Conservation (phyloP, 2,888 invertebrate genomes). For the Leucophenga maculata region DNA sequence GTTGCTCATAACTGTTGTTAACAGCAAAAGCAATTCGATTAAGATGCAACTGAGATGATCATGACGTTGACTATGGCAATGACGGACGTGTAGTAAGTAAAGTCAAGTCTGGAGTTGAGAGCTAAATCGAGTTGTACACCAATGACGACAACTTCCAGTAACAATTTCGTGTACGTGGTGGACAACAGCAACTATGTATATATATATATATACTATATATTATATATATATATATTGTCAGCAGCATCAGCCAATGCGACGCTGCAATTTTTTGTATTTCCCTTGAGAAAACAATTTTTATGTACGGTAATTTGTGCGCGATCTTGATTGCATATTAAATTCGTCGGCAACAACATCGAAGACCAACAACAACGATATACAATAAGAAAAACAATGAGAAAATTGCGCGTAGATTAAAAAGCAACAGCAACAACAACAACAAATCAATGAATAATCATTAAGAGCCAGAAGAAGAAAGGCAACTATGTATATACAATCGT, state of each 20-base stretch:
- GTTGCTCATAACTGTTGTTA: background rate
- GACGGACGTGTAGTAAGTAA: too few species aligned
- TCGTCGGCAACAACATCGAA: constrained; percentile 32
- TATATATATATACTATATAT: too few species aligned
- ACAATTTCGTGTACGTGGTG: constrained; percentile 3
- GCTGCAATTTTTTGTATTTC: constrained; percentile 17
- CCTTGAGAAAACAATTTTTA: constrained; percentile 38
- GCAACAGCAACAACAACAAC: constrained; percentile 35
- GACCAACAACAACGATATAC: constrained; percentile 38
- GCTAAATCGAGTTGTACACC: background rate
- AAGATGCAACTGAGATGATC: constrained; percentile 13
- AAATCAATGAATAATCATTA: constrained; percentile 62
- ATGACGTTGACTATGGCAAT: constrained; percentile 31
- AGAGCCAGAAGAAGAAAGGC: constrained; percentile 29
- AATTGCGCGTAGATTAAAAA: constrained; percentile 56
- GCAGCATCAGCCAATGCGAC: background rate
- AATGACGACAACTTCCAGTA: constrained; percentile 27
- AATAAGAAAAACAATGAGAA: constrained; percentile 51
- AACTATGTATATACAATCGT: background rate
- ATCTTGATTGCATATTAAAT: constrained; percentile 66
- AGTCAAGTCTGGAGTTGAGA: background rate
- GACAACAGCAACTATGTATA: constrained; percentile 7
- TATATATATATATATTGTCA: background rate
- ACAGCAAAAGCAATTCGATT: constrained; percentile 1
- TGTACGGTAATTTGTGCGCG: constrained; percentile 63